Base-by-base conservation (phyloP, 2,113 vertebrate species). In the Callospermophilus lateralis region DNA sequence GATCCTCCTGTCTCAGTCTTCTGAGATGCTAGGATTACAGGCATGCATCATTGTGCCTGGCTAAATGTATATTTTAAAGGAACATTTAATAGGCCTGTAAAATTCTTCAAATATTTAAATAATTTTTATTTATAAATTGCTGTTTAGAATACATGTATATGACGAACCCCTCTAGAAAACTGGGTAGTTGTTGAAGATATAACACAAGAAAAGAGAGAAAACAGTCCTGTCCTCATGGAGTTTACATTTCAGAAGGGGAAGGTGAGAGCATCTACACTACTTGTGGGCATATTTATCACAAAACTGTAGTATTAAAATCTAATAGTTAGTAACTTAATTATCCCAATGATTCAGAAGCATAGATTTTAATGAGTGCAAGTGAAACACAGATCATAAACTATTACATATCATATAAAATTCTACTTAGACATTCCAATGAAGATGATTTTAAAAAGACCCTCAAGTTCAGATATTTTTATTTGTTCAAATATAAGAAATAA, bases 131-230 rank as follows among this genome's bases (percentile, higher is more conserved):
- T 72, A 39, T 87, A 83, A 32, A 15, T 15, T 61, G 3, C 17
- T 12, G 45, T 78, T 83, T 87, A 68, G 53, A 80, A 78, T 78
- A 65, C 53, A 96, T 53, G 9, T 80, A 91, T 39, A 37, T 89
- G 39, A 76, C 91, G 28, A 68, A 55, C 85, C 6, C 28, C 73
- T 1, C 17, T 76, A 63, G 81, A n/a, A 78, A 83, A 53, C 3
- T 58, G 22, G 34, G n/a, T 53, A 42, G 3, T 37, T 63, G 15
- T 39, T 34, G 10, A 6, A 7, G 72, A 32, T 42, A 80, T 1
- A 78, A 26, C n/a, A 32, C 74, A n/a, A 74, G 39, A 88, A 58
- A 78, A 95, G 32, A 67, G 4, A 45, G 48, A 65, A 34, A 90
- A 37, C 61, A 85, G 8, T 32, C 22, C 8, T 65, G 16, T 34